phyloP scores from a whole-genome alignment of 1,140 invertebrate genomes.

The Drosophila pseudoobscura region DNA sequence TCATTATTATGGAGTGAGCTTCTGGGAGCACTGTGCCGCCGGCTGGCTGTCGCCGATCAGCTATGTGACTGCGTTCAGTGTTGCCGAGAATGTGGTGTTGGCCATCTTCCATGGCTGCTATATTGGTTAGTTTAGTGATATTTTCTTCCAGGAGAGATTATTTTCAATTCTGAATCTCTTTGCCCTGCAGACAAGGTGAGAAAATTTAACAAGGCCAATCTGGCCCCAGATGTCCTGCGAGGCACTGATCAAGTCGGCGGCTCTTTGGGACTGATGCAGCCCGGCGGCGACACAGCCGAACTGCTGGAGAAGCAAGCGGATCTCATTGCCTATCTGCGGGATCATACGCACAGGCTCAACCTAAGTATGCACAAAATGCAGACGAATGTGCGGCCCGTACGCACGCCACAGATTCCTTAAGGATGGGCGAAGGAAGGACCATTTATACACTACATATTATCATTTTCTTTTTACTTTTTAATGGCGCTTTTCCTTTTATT shows the following conservation, averaged over 20 bases:
- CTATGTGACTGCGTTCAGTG: conserved; percentile 85
- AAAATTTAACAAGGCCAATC: conserved; percentile 85
- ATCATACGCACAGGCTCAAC: conserved; percentile 84
- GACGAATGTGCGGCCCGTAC: conserved; percentile 60
- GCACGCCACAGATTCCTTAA: conserved; percentile 67
- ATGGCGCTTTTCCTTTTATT: conserved; percentile 43
- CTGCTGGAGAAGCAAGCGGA: conserved; percentile 87
- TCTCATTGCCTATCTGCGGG: conserved; percentile 84
- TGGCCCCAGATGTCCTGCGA: conserved; percentile 85
- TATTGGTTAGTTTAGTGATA: conserved; percentile 84
- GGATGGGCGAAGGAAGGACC: neutral
- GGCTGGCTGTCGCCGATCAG: conserved; percentile 85
- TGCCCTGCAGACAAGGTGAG: conserved; percentile 84
- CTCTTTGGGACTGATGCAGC: conserved; percentile 85
- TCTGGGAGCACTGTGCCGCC: conserved; percentile 85
- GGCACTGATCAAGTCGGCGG: conserved; percentile 84
- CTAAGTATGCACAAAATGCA: conserved; percentile 84
- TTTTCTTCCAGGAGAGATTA: too few species aligned
- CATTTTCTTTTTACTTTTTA: conserved; percentile 25
- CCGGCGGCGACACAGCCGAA: conserved; percentile 85
- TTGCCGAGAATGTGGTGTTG: conserved; percentile 85
- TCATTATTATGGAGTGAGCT: conserved; percentile 86
- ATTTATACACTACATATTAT: conserved; percentile 17
- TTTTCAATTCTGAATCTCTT: neutral
- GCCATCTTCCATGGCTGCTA: conserved; percentile 85